Base-by-base conservation (phyloP, 2,797 vertebrate species). In the Cyprinella venusta region DNA sequence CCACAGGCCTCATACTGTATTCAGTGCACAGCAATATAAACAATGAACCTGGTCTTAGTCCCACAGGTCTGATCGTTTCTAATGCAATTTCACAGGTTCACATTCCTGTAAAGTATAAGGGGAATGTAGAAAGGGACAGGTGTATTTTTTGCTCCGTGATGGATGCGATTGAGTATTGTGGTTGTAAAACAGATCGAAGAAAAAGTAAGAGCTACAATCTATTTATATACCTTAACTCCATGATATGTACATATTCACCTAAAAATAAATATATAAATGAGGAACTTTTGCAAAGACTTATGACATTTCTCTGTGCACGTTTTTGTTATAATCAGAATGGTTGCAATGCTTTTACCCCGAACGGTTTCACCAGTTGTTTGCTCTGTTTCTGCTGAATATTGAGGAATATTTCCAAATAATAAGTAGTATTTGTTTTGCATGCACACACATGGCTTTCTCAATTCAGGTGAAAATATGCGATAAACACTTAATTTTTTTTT, bases 61-160 rank as follows among this genome's bases (percentile, higher is more conserved):
- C 63, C 50, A 52, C 45, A 45, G 38, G 40, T 77, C 48, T 26
- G 67, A 78, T 83, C 75, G 54, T 78, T 83, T 52, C 65, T 78
- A 78, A 83, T 83, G 50, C 40, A 78, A 71, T 83, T 83, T 77
- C 64, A 83, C 40, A 71, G 82, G 75, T 78, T 71, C 30, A 6
- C 30, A 63, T 71, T 83, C 65, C 56, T 78, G 54, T 64, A 76
- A 56, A 33, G 19, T 76, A 69, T 59, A 21, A 36, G 26, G 24
- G 19, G 21, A n/a, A 33, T 36, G 48, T 13, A 81, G 45, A 76
- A 64, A 36, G 26, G 38, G 72, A 61, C 81, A 83, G 64, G 63
- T 77, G 50, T 19, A 42, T 82, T 26, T 83, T 77, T 69, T 7
- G 4, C 36, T 56, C 61, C 0, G 19, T 63, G 52, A 63, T 26